Percentiles rank a stretch among this genome's conserved stretches.
These are phyloP conservation scores for Clarias laeviceps DNA, from an alignment of 2,797 vertebrate species.

Conservation along the genomic window DNA sequence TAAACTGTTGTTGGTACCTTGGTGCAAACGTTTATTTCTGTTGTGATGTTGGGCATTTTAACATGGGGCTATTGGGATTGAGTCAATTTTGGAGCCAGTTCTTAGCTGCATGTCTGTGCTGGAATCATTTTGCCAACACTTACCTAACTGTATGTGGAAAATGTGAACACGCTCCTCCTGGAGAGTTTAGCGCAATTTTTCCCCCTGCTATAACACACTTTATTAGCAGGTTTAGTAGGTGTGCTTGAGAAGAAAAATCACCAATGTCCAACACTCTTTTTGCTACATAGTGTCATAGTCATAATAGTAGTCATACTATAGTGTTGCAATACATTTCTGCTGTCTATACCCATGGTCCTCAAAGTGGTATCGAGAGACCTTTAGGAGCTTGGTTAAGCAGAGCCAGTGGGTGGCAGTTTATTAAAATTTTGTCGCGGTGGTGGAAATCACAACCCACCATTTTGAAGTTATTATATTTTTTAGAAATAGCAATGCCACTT, in stretches of 20 bases:
- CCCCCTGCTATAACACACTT: not conserved
- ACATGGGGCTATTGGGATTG: too few species aligned
- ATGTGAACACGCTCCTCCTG: not conserved
- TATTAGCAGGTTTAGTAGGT: not conserved
- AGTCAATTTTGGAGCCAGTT: too few species aligned
- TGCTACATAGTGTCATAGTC: not conserved
- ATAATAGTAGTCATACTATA: not conserved
- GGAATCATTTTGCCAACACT: not conserved
- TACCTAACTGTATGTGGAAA: not conserved
- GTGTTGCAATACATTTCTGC: not conserved
- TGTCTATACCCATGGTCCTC: not conserved
- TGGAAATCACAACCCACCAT: not conserved
- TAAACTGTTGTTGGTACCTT: too few species aligned
- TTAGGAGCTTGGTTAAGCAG: not conserved
- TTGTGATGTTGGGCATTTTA: too few species aligned
- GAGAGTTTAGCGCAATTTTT: not conserved
- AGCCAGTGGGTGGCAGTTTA: too few species aligned
- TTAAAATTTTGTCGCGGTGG: not conserved
- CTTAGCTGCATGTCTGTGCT: too few species aligned
- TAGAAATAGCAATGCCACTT: not conserved
- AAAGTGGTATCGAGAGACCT: not conserved
- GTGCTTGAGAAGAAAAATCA: not conserved
- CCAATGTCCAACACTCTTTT: not conserved
- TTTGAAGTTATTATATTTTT: not conserved
- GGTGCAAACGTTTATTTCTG: too few species aligned